A percentile compares a stretch with the other conserved stretches of the same genome.
Conservation (phyloP, 2,888 invertebrate genomes). For the Tachystola acroxantha region DNA sequence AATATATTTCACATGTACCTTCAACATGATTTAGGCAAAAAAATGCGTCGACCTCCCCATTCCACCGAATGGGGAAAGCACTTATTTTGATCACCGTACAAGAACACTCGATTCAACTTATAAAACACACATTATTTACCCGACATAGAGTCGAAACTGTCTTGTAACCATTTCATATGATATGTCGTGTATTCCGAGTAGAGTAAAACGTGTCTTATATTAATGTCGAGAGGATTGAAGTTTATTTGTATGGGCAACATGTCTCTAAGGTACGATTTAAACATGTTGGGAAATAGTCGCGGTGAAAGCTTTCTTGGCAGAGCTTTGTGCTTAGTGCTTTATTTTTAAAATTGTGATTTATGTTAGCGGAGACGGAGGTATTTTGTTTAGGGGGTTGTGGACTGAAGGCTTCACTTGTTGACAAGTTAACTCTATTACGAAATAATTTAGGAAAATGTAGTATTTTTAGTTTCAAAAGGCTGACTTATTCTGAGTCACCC, state of each 20-base stretch:
- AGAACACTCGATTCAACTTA: neutral
- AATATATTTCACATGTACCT: too few species aligned
- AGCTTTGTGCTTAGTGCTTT: constrained; percentile 56
- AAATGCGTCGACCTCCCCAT: too few species aligned
- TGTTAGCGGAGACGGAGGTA: constrained; percentile 25
- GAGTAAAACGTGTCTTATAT: neutral
- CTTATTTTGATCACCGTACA: neutral
- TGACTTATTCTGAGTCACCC: too few species aligned
- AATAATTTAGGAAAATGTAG: too few species aligned
- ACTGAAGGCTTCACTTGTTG: too few species aligned
- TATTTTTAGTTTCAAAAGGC: too few species aligned
- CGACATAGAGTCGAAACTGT: constrained; percentile 6
- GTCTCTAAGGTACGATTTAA: constrained; percentile 62
- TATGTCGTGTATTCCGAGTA: neutral
- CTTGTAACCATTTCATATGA: neutral
- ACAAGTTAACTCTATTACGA: too few species aligned
- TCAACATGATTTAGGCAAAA: too few species aligned
- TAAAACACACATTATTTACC: constrained; percentile 3
- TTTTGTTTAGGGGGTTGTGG: neutral
- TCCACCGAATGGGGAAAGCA: too few species aligned
- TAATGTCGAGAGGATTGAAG: constrained; percentile 22
- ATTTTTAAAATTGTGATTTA: constrained; percentile 66
- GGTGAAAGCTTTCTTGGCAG: constrained; percentile 68
- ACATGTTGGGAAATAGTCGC: constrained; percentile 61
- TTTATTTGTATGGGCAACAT: constrained; percentile 20